Conservation (phyloP, 2,888 invertebrate genomes). For the Megaustenia siamemsis region DNA sequence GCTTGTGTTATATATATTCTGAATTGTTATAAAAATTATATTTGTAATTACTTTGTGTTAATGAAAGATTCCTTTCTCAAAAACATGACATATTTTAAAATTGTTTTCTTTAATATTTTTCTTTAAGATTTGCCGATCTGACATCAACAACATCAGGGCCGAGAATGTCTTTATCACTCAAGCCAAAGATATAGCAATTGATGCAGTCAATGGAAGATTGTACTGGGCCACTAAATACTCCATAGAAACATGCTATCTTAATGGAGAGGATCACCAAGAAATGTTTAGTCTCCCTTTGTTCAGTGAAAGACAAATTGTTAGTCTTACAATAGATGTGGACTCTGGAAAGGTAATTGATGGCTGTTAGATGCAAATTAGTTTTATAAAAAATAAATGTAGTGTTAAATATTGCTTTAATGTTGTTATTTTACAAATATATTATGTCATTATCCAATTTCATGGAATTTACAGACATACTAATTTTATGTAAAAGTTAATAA, state of each 20-base stretch:
- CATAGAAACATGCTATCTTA: conserved; percentile 90
- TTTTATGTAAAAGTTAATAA: no score
- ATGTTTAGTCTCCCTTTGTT: conserved; percentile 70
- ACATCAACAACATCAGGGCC: conserved; percentile 57
- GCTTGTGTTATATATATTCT: no score
- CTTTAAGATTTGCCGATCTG: conserved; percentile 69
- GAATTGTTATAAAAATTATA: no score
- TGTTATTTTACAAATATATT: no score
- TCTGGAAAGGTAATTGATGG: conserved; percentile 60
- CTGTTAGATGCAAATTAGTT: background rate
- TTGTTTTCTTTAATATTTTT: conserved; percentile 4
- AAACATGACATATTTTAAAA: background rate
- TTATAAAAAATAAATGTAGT: no score
- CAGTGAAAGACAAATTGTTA: conserved; percentile 85
- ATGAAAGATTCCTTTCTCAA: background rate
- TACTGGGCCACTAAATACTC: conserved; percentile 94
- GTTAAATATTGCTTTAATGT: no score
- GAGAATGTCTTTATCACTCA: conserved; percentile 72
- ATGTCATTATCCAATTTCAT: no score
- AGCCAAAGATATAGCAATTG: conserved; percentile 87
- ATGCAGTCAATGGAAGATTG: conserved; percentile 89
- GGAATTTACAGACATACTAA: no score
- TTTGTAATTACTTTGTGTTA: no score
- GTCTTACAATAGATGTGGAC: conserved; percentile 89
- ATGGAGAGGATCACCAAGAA: conserved; percentile 87